Base-by-base conservation (phyloP, 2,888 invertebrate species). In the Hypolimnas misippus region DNA sequence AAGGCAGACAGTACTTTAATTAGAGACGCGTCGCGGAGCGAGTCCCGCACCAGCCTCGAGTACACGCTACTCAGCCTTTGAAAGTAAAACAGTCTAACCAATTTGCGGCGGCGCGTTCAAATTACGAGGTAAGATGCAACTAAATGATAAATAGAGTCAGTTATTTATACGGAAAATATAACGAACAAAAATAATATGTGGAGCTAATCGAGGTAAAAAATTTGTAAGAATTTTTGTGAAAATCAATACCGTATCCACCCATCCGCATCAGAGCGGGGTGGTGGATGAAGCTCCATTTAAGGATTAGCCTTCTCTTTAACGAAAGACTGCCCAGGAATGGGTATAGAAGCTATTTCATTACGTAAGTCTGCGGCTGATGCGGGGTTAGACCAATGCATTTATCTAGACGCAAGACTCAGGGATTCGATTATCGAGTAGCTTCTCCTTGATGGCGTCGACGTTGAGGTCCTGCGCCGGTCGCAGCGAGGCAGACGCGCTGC, bases 321-420 rank as follows among this genome's bases (percentile, higher is more conserved):
- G n/a, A n/a, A n/a, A n/a, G n/a, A n/a, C n/a, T n/a, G n/a, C n/a
- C n/a, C n/a, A n/a, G n/a, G n/a, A n/a, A n/a, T n/a, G n/a, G n/a
- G n/a, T n/a, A n/a, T n/a, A n/a, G n/a, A n/a, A n/a, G n/a, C n/a
- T 14, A 0, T 40, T 14, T 40, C 5, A 14, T 40, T 40, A 7
- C 6, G n/a, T n/a, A 40, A 40, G n/a, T 16, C 25, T 25, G 8
- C 10, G 49, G 49, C 57, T 49, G 17, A n/a, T 10, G 44, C n/a
- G 35, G 21, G 29, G n/a, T 7, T 17, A 8, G 49, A 16, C n/a
- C 14, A 8, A 19, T 55, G 10, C 25, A 54, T 17, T 50, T 10
- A 14, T 29, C 94, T 96, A 97, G 78, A 97, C 97, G 91, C 97
- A 97, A 83, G 96, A 97, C 89, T 97, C 97, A 49, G 97, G 97